Evolutionary conservation across 2,113 vertebrate species (phyloP), one percentile per base, ranked within the genome.

Genomic region (Dipodomys stephensi): DNA sequence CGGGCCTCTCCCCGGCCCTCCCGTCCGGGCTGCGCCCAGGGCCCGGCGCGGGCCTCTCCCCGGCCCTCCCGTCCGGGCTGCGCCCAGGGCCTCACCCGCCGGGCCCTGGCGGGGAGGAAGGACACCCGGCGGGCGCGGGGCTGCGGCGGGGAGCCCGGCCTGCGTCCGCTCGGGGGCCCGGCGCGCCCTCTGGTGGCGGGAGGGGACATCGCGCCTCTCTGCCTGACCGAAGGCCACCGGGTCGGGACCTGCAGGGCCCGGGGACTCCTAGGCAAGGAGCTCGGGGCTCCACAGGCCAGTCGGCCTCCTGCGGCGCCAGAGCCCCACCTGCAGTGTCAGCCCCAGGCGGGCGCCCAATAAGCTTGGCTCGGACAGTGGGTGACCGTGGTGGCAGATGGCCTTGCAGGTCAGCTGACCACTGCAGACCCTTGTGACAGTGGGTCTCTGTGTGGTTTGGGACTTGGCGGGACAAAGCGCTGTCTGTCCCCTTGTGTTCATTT

Each of bases 141-240:
- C 49, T 9, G 2, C 3, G 49, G 8, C 8, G 49, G 12, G 53
- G 53, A 57, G 53, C 53, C 53, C 23, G 7, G 73, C 23, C 74
- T 0, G 4, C 0, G 11, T 25, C 46, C 46, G 13, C 44, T 13
- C 2, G 81, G 39, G 16, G 68, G 49, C 1, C 12, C 2, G 44
- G 73, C 8, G 53, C 83, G 87, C 95, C 69, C 74, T 94, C 96
- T 95, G 93, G 92, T 73, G 93, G 89, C 11, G 1, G 20, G 7
- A 82, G 4, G 19, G 2, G 6, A 46, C 53, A 68, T 30, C 20
- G 4, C 69, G 16, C 1, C 6, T 39, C 13, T 30, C 71, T 19
- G 89, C 57, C 62, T 39, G 39, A 39, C 39, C 0, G 0, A 19
- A 12, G 27, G 67, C 76, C 6, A 30, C 1, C 0, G 25, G 76